phyloP scores from a whole-genome alignment of 2,113 vertebrate species.

The Entomyzon cyanotis region DNA sequence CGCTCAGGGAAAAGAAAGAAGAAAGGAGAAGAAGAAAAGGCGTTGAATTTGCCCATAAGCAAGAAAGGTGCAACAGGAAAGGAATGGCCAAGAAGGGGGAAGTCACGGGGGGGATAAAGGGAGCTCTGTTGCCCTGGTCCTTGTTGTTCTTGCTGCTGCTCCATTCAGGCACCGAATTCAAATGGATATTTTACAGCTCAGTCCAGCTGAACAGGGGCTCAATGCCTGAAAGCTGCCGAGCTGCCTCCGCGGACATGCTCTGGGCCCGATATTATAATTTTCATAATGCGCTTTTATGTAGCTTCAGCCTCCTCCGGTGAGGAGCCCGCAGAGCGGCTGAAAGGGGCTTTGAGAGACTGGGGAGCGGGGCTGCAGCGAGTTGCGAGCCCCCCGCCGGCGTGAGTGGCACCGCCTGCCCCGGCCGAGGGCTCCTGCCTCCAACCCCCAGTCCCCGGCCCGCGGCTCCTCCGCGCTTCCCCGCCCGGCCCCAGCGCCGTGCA shows the following conservation, averaged over 20 bases:
- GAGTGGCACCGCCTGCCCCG: conserved; percentile 77
- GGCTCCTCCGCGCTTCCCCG: neutral
- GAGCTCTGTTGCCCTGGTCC: conserved; percentile 70
- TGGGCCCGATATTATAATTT: conserved; percentile 83
- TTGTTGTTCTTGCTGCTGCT: conserved; percentile 49
- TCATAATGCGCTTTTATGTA: conserved; percentile 86
- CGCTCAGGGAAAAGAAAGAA: neutral
- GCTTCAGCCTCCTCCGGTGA: conserved; percentile 79
- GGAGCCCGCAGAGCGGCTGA: conserved; percentile 82
- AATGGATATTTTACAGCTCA: conserved; percentile 77
- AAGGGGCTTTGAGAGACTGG: conserved; percentile 79
- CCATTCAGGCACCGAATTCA: conserved; percentile 77
- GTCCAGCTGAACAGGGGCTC: conserved; percentile 75
- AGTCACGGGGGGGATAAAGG: conserved; percentile 71
- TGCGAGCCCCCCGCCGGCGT: conserved; percentile 75
- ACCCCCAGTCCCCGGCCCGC: neutral
- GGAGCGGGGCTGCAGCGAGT: conserved; percentile 66
- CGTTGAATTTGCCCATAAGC: conserved; percentile 25
- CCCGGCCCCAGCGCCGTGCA: neutral
- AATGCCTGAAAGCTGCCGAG: conserved; percentile 77
- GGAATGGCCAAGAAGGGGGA: conserved; percentile 69
- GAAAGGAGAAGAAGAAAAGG: neutral
- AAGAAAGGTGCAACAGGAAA: conserved; percentile 69
- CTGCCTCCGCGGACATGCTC: conserved; percentile 78
- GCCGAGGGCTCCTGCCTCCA: conserved; percentile 34